Conservation (phyloP, 2,797 vertebrate genomes). For the Enteromius paludinosus region DNA sequence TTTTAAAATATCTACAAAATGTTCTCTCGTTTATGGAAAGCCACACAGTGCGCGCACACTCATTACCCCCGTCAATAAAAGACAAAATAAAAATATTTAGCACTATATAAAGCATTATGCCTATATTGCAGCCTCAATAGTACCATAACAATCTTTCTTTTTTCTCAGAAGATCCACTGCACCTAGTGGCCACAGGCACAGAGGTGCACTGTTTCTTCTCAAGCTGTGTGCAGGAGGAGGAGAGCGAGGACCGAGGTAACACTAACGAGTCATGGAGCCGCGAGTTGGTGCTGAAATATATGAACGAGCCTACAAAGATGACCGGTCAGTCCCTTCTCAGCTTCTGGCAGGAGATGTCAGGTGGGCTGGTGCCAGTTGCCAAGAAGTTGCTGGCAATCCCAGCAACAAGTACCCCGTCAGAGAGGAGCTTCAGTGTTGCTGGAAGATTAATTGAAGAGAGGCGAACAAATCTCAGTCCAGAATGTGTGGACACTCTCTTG, state of each 20-base stretch:
- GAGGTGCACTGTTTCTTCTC: conserved; percentile 7
- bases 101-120: too few species aligned
- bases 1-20: too few species aligned
- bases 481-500: background rate
- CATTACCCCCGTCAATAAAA: too few species aligned
- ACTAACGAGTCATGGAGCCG: background rate
- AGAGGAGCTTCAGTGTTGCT: conserved; percentile 22
- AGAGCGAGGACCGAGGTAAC: background rate
- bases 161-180: too few species aligned
- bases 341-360: conserved; percentile 44
- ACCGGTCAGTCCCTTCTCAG: background rate
- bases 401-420: background rate
- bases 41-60: too few species aligned
- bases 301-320: background rate
- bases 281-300: conserved; percentile 12
- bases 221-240: background rate
- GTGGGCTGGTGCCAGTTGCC: conserved; percentile 15
- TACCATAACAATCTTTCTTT: too few species aligned
- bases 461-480: conserved; percentile 15
- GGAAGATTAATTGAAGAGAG: conserved; percentile 41
- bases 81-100: too few species aligned
- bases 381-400: background rate
- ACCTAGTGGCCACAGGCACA: background rate
- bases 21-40: too few species aligned
- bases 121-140: too few species aligned